Evolutionary conservation across 2,888 invertebrate genomes (phyloP).

Genomic region (Ectemnius continuus): DNA sequence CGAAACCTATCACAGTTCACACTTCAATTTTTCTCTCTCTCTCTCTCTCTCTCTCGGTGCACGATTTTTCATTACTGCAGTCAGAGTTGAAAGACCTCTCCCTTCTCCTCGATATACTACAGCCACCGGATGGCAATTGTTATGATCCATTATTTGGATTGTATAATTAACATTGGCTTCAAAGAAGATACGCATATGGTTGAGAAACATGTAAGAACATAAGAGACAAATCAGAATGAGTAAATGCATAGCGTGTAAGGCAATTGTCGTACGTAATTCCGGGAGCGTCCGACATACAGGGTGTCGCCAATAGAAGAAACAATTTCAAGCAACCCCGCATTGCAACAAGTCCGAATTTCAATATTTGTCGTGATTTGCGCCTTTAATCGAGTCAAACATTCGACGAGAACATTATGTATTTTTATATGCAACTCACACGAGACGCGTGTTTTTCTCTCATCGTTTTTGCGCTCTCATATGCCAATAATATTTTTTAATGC

Average conservation of each 20-base stretch:
- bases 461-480: slow-evolving; percentile 48
- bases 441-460: slow-evolving; percentile 44
- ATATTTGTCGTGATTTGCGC: slow-evolving; percentile 31
- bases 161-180: too few species aligned
- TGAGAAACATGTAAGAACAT: too few species aligned
- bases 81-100: not conserved
- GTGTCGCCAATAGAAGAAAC: slow-evolving; percentile 26
- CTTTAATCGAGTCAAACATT: slow-evolving; percentile 28
- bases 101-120: not conserved
- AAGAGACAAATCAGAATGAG: not conserved
- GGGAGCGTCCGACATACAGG: slow-evolving; percentile 43
- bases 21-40: not conserved
- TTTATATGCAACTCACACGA: slow-evolving; percentile 44
- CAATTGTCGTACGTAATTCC: slow-evolving; percentile 32
- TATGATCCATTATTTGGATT: too few species aligned
- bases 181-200: too few species aligned
- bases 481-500: slow-evolving; percentile 47
- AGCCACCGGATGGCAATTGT: not conserved
- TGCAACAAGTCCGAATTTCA: slow-evolving; percentile 29
- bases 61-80: slow-evolving; percentile 2
- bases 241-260: slow-evolving; percentile 1
- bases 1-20: not conserved
- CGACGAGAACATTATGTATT: slow-evolving; percentile 45
- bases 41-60: not conserved
- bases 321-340: slow-evolving; percentile 28